phyloP scores from a whole-genome alignment of 1,140 invertebrate species.

The Neodiprion lecontei region DNA sequence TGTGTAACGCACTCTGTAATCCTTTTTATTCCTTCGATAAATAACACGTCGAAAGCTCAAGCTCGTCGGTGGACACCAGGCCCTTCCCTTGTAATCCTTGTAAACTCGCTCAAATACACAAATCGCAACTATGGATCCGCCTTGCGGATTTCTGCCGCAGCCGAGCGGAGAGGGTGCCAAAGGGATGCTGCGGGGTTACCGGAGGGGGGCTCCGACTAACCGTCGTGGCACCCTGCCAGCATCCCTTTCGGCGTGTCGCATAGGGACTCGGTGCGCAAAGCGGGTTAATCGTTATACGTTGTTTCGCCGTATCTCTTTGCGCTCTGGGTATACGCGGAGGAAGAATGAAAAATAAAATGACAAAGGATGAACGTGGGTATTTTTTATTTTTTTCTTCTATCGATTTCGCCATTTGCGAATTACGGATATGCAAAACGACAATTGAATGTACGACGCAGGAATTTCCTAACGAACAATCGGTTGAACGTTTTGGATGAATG shows the following conservation, averaged over 20 bases:
- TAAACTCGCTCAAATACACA: neutral
- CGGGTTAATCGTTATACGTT: neutral
- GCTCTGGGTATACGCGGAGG: neutral
- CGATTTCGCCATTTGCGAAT: no score
- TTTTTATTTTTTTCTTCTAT: no score
- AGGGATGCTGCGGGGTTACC: neutral
- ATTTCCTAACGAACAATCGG: no score
- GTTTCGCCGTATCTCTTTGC: no score
- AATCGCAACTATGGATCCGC: slow-evolving; percentile 2
- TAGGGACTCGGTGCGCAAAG: neutral
- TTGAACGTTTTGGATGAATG: no score
- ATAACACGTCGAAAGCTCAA: no score
- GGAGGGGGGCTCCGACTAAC: neutral
- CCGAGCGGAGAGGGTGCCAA: neutral
- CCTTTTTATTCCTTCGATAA: no score
- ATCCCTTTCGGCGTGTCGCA: neutral
- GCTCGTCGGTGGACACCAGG: neutral
- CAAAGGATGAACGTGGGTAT: no score
- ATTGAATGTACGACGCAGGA: no score
- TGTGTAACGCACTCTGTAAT: no score
- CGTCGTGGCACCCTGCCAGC: neutral
- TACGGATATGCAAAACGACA: no score
- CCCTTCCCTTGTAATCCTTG: neutral
- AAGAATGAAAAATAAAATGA: neutral
- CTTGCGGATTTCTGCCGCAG: neutral